Conservation (phyloP, 2,797 vertebrate species). For the Rhadinocentrus ornatus region DNA sequence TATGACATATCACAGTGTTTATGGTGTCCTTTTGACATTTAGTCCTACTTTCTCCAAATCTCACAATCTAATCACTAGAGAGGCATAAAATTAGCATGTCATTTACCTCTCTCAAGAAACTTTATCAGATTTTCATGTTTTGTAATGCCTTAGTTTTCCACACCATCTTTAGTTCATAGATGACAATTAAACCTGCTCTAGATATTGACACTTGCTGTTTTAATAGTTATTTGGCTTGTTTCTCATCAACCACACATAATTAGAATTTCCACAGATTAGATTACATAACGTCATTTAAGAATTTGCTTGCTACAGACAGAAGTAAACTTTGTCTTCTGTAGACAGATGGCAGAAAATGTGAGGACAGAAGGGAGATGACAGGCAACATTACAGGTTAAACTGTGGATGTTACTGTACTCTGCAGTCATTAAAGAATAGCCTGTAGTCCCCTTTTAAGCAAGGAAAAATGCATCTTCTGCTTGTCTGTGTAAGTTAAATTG, state of each 20-base stretch:
- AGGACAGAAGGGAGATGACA: background rate
- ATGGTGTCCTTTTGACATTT: background rate
- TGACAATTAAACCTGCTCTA: background rate
- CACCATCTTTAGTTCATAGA: background rate
- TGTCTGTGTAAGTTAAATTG: background rate
- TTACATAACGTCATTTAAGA: conserved; percentile 1
- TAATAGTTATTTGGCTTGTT: background rate
- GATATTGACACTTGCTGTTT: background rate
- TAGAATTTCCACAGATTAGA: conserved; percentile 4
- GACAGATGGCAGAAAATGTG: background rate
- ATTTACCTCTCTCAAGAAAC: background rate
- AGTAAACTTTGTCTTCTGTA: background rate
- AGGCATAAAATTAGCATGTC: background rate
- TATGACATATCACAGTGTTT: background rate
- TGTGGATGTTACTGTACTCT: background rate
- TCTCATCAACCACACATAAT: background rate
- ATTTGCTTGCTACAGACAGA: background rate
- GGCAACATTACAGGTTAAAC: background rate
- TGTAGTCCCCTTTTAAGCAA: background rate
- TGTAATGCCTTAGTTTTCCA: background rate
- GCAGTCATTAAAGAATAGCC: background rate
- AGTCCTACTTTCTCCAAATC: background rate
- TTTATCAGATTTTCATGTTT: background rate
- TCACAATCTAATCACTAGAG: background rate
- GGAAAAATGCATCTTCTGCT: background rate